Conservation (phyloP, 2,113 vertebrate genomes). For the Gymnobelideus leadbeateri region DNA sequence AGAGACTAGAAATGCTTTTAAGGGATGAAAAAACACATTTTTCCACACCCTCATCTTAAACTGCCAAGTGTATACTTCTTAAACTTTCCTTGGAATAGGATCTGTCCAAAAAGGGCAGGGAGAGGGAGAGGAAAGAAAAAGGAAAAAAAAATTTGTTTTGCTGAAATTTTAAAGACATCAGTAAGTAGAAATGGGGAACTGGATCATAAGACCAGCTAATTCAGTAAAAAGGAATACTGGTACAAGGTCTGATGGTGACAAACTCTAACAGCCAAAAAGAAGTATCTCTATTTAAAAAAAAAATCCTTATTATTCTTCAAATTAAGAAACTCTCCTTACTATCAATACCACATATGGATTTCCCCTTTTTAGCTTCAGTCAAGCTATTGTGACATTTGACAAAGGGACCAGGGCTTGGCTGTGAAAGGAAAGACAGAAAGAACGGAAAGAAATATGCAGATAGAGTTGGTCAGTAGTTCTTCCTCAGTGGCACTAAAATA, state of each 20-base stretch:
- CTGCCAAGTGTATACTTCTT: slow-evolving; percentile 63
- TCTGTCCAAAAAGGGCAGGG: slow-evolving; percentile 64
- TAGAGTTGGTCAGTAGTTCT: slow-evolving; percentile 36
- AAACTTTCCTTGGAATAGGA: slow-evolving; percentile 67
- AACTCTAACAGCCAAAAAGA: slow-evolving; percentile 66
- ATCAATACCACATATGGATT: slow-evolving; percentile 56
- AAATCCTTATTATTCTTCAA: slow-evolving; percentile 15
- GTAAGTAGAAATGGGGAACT: slow-evolving; percentile 62
- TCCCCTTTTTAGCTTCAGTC: slow-evolving; percentile 56
- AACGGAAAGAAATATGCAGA: slow-evolving; percentile 28
- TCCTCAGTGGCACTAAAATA: slow-evolving; percentile 37
- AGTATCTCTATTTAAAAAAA: neutral
- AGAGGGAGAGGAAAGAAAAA: neutral
- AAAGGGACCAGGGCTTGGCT: slow-evolving; percentile 41
- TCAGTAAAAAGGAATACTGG: slow-evolving; percentile 63
- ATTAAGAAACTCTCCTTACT: slow-evolving; percentile 48
- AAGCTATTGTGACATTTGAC: slow-evolving; percentile 54
- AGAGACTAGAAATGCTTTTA: slow-evolving; percentile 67
- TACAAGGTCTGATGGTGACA: slow-evolving; percentile 42
- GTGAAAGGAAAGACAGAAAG: slow-evolving; percentile 40
- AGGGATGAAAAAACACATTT: slow-evolving; percentile 72
- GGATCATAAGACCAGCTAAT: slow-evolving; percentile 64
- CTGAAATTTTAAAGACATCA: slow-evolving; percentile 72
- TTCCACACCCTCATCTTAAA: slow-evolving; percentile 60
- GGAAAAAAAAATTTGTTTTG: slow-evolving; percentile 14